These are phyloP conservation scores for Sorex maritimensis DNA, from an alignment of 2,797 vertebrate genomes.

Conservation along the genomic window DNA sequence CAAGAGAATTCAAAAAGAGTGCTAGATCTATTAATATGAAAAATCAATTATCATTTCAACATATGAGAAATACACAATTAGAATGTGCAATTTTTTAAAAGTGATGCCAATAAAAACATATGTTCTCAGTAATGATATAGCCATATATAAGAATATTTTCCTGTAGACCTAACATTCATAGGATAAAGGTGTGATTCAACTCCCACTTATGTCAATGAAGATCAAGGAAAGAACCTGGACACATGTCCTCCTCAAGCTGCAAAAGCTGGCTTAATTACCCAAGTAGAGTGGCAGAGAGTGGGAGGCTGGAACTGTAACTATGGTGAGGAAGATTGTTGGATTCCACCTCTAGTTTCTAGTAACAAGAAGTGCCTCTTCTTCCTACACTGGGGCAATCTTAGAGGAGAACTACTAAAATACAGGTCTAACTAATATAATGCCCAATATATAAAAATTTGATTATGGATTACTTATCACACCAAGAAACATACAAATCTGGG, in stretches of 20 bases:
- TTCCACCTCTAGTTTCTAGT: not conserved
- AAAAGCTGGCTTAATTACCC: not conserved
- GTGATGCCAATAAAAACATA: too few relatives aligned
- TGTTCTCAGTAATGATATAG: too few relatives aligned
- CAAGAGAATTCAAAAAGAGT: not conserved
- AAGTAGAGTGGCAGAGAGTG: not conserved
- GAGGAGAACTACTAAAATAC: not conserved
- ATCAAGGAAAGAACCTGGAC: not conserved
- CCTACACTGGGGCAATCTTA: not conserved
- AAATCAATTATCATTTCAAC: not conserved
- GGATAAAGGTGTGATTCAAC: not conserved
- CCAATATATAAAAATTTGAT: not conserved
- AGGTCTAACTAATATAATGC: slow-evolving; percentile 6
- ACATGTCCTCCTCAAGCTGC: not conserved
- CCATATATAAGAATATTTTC: too few relatives aligned
- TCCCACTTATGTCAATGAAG: not conserved
- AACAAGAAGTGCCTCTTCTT: not conserved
- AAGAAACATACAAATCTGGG: slow-evolving; percentile 27
- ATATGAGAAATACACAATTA: slow-evolving; percentile 35
- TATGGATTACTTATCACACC: not conserved
- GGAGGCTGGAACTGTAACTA: not conserved
- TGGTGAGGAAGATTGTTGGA: not conserved
- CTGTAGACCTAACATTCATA: not conserved
- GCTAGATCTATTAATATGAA: not conserved
- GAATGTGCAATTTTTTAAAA: not conserved